phyloP scores from a whole-genome alignment of 2,888 invertebrate genomes.

The Eristalis pertinax region DNA sequence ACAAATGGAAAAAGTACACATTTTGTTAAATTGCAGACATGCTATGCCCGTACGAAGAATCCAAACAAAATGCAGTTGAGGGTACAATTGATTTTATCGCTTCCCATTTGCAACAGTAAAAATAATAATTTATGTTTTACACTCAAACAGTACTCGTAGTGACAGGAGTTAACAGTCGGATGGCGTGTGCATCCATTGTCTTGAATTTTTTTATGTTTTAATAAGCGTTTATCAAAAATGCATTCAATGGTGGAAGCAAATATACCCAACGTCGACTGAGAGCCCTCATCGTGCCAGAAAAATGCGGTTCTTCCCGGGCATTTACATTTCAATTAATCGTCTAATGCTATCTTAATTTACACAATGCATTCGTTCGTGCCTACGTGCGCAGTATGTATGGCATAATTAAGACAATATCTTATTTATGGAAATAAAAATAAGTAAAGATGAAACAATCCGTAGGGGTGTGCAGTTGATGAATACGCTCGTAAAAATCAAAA shows the following conservation, averaged over 20 bases:
- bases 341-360: constrained; percentile 35
- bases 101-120: not conserved
- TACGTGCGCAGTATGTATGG: not conserved
- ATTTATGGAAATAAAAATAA: not conserved
- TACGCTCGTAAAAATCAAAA: constrained; percentile 11
- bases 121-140: not conserved
- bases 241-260: constrained; percentile 18
- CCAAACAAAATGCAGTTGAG: not conserved
- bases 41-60: not conserved
- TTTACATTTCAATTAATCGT: constrained; percentile 40
- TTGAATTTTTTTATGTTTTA: not conserved
- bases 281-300: constrained; percentile 42
- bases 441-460: constrained; percentile 1
- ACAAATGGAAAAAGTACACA: not conserved
- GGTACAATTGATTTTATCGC: not conserved
- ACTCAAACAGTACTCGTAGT: not conserved
- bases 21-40: too few relatives aligned
- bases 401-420: constrained; percentile 42
- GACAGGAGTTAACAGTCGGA: not conserved
- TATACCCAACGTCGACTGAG: constrained; percentile 9
- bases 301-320: constrained; percentile 15
- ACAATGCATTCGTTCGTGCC: constrained; percentile 6
- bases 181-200: constrained; percentile 3
- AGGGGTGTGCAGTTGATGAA: constrained; percentile 13
- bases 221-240: constrained; percentile 10